Evolutionary conservation across 2,113 vertebrate species (phyloP).

Genomic region (Merops nubicus): DNA sequence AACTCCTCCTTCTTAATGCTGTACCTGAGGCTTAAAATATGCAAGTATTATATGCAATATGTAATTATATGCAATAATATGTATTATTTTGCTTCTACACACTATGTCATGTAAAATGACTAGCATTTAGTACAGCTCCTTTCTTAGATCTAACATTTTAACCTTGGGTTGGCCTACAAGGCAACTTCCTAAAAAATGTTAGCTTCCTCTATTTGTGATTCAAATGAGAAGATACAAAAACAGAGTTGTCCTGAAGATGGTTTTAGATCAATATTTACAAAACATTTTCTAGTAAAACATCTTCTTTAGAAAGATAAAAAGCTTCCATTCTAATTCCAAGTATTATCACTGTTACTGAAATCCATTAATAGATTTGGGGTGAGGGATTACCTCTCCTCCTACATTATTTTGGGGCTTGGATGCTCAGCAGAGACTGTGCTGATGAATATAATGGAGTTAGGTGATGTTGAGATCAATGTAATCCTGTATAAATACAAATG

Average conservation of each 20-base stretch:
- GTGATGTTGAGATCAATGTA: neutral
- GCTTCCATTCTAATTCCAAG: neutral
- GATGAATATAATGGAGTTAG: neutral
- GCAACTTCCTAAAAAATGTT: neutral
- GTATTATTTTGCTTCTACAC: neutral
- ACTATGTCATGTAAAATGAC: neutral
- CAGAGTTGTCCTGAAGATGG: neutral
- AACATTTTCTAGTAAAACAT: neutral
- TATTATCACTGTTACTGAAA: neutral
- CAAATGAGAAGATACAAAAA: conserved; percentile 43
- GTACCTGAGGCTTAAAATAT: neutral
- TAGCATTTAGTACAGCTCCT: neutral
- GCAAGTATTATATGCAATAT: neutral
- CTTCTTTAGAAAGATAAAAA: neutral
- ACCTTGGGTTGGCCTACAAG: neutral
- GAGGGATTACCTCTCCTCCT: neutral
- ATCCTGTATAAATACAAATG: neutral
- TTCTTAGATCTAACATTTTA: too few species aligned
- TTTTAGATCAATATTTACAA: neutral
- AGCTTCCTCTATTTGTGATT: conserved; percentile 11
- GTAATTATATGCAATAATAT: too few species aligned
- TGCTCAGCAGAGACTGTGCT: neutral
- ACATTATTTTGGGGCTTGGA: neutral
- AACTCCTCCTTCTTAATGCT: neutral
- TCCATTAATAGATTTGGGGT: neutral